Evolutionary conservation across 2,888 invertebrate genomes (phyloP).

Genomic region (Noctua pronuba): DNA sequence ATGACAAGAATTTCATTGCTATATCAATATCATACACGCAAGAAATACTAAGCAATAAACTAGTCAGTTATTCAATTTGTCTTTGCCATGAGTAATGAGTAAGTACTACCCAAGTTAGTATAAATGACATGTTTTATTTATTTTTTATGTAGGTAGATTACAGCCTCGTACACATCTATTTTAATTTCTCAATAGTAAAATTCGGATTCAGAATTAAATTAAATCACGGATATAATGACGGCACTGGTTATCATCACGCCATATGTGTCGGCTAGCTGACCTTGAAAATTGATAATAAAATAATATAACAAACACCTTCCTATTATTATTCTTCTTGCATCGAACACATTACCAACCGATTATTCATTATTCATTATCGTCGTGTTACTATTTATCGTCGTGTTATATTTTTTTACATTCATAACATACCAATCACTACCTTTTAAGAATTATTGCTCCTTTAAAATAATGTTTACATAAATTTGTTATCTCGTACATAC

Average conservation of each 20-base stretch:
- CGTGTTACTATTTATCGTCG: no score
- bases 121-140: neutral
- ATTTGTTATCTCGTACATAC: conserved; percentile 78
- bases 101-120: no score
- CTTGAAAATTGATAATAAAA: conserved; percentile 24
- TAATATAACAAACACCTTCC: neutral
- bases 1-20: no score
- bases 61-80: no score
- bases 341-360: neutral
- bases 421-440: neutral
- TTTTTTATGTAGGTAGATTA: neutral
- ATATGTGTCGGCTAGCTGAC: conserved; percentile 37
- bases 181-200: neutral
- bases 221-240: neutral
- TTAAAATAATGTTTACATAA: conserved; percentile 7
- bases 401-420: neutral
- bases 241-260: neutral
- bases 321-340: neutral
- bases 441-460: neutral
- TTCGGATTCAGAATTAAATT: neutral
- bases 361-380: no score
- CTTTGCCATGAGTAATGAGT: neutral
- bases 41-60: no score
- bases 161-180: neutral
- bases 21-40: no score